A percentile compares a stretch with the other conserved stretches of the same genome.
These are phyloP conservation scores for Lerista edwardsae DNA, from an alignment of 2,797 vertebrate species.

Conservation along the genomic window DNA sequence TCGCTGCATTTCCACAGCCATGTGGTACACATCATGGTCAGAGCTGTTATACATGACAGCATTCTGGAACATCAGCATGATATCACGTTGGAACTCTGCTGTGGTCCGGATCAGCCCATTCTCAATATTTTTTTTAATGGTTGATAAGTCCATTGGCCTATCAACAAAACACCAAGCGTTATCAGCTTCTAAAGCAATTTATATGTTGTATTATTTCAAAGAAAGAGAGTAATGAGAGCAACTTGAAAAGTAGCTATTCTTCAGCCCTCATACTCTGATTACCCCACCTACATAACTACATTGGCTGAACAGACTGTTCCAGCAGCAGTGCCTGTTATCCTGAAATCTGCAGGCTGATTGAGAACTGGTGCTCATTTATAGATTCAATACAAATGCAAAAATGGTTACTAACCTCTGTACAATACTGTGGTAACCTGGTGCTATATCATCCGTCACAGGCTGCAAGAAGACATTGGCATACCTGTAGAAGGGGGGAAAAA, in stretches of 20 bases:
- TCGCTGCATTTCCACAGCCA: constrained; percentile 91
- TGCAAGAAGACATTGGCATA: constrained; percentile 98
- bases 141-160: constrained; percentile 91
- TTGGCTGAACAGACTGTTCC: neutral
- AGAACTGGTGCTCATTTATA: accelerated
- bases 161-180: constrained; percentile 39
- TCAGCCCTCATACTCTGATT: neutral
- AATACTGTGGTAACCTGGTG: constrained; percentile 96
- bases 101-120: constrained; percentile 88
- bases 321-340: neutral
- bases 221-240: neutral
- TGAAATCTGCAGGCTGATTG: neutral
- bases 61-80: constrained; percentile 94
- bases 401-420: constrained; percentile 89
- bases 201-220: neutral
- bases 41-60: constrained; percentile 93
- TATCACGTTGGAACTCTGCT: constrained; percentile 90
- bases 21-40: constrained; percentile 91
- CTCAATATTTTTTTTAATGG: constrained; percentile 92
- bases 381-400: neutral
- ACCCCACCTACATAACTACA: neutral
- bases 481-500: constrained; percentile 73
- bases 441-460: constrained; percentile 97
- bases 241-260: neutral
- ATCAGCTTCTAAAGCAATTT: neutral